phyloP scores from a whole-genome alignment of 2,888 invertebrate genomes.

The Cheilosia impressa region DNA sequence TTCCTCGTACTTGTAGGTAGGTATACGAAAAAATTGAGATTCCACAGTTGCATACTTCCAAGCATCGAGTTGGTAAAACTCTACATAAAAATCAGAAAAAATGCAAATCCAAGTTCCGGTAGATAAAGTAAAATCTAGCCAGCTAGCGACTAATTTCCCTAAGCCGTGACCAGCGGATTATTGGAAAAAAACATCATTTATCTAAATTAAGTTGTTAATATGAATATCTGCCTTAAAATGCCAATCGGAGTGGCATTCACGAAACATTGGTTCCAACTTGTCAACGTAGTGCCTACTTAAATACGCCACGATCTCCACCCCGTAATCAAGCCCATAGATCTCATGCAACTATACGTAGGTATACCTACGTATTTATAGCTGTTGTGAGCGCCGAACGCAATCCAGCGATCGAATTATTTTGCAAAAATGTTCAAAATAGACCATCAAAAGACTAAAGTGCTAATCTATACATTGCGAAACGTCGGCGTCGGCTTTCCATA shows the following conservation, averaged over 20 bases:
- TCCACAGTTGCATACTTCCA: no score
- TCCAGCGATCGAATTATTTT: not conserved
- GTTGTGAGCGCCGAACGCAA: not conserved
- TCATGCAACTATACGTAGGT: no score
- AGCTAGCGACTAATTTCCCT: not conserved
- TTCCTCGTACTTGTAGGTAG: no score
- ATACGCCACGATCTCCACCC: not conserved
- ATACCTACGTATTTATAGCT: not conserved
- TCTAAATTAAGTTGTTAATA: constrained; percentile 35
- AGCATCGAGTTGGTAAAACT: no score
- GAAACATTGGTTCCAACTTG: constrained; percentile 24
- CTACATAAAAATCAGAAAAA: no score
- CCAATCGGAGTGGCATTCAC: not conserved
- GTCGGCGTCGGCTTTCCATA: no score
- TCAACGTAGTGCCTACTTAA: constrained; percentile 15
- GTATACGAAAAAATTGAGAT: no score
- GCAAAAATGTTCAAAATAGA: not conserved
- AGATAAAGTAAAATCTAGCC: no score
- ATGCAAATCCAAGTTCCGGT: no score
- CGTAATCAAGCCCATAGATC: not conserved
- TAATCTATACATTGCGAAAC: constrained; percentile 5
- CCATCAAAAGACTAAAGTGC: not conserved
- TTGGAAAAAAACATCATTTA: constrained; percentile 7
- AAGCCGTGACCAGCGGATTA: not conserved
- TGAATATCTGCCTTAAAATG: not conserved